These are phyloP conservation scores for Gymnarchus niloticus DNA, from an alignment of 2,113 vertebrate species.

Conservation along the genomic window DNA sequence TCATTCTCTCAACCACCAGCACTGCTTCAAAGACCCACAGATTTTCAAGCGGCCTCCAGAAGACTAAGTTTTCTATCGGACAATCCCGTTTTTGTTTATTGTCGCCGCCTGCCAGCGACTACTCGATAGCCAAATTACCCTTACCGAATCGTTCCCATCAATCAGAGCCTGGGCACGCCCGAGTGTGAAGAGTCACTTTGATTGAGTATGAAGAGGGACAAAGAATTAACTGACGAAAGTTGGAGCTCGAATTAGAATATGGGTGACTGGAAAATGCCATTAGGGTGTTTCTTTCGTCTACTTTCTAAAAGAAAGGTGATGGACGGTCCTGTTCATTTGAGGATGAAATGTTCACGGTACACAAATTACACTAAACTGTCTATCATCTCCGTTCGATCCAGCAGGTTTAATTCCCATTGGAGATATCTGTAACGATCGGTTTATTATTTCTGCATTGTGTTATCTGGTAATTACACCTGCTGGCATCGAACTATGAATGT, in stretches of 20 bases:
- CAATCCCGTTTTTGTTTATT: constrained; percentile 17
- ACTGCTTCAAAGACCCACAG: not conserved
- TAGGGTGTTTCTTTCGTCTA: constrained; percentile 38
- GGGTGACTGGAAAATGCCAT: constrained; percentile 30
- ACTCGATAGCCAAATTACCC: constrained; percentile 46
- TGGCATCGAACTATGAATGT: constrained; percentile 11
- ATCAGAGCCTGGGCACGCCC: constrained; percentile 49
- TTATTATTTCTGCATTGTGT: constrained; percentile 26
- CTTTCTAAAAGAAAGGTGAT: constrained; percentile 6
- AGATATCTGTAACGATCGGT: constrained; percentile 27
- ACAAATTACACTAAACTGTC: constrained; percentile 15
- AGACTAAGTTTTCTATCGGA: constrained; percentile 19
- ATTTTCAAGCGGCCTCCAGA: constrained; percentile 33
- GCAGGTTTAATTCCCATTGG: constrained; percentile 25
- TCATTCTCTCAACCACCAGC: not conserved
- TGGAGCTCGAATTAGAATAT: constrained; percentile 43
- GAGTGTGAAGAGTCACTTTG: constrained; percentile 50
- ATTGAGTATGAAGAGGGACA: constrained; percentile 59
- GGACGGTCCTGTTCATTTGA: not conserved
- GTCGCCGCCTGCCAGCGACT: constrained; percentile 28
- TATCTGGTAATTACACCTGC: constrained; percentile 28
- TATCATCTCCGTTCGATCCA: constrained; percentile 25
- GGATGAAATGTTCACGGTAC: not conserved
- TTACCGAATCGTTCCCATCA: constrained; percentile 48
- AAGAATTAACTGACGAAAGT: constrained; percentile 57